Evolutionary conservation across 2,113 vertebrate genomes (phyloP).

Genomic region (Lepisosteus oculatus): DNA sequence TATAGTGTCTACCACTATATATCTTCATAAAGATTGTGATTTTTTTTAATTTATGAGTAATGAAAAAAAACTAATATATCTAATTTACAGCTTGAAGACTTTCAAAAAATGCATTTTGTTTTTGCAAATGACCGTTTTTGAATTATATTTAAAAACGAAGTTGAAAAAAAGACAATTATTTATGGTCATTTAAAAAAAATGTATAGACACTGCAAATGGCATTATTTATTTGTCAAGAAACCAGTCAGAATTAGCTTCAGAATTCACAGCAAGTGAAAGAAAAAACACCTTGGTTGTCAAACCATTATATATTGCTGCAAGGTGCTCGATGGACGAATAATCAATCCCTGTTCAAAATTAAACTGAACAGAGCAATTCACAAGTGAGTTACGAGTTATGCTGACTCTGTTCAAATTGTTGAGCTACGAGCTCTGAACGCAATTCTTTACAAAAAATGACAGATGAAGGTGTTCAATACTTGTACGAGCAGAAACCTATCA

Average conservation of each 20-base stretch:
- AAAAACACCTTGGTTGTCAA: slow-evolving; percentile 30
- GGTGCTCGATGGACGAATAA: slow-evolving; percentile 42
- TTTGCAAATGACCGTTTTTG: too few relatives aligned
- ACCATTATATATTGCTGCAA: slow-evolving; percentile 49
- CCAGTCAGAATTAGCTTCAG: background rate
- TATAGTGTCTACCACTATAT: too few relatives aligned
- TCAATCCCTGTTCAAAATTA: slow-evolving; percentile 44
- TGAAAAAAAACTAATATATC: too few relatives aligned
- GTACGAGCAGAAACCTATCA: slow-evolving; percentile 12
- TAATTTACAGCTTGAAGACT: too few relatives aligned
- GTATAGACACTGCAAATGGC: too few relatives aligned
- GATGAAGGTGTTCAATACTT: slow-evolving; percentile 25
- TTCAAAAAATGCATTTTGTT: too few relatives aligned
- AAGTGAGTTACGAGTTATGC: slow-evolving; percentile 33
- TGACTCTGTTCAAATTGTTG: slow-evolving; percentile 35
- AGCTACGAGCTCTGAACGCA: slow-evolving; percentile 30
- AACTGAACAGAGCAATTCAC: slow-evolving; percentile 36
- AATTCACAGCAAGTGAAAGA: slow-evolving; percentile 31
- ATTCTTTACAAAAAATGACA: slow-evolving; percentile 17
- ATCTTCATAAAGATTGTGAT: too few relatives aligned
- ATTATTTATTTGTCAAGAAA: too few relatives aligned
- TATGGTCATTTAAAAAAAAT: too few relatives aligned
- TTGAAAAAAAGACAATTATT: too few relatives aligned
- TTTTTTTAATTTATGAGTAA: too few relatives aligned
- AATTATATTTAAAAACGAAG: too few relatives aligned